Percentiles rank a stretch among this genome's conserved stretches.
Conservation (phyloP, 2,888 invertebrate species). For the Cerceris rybyensis region DNA sequence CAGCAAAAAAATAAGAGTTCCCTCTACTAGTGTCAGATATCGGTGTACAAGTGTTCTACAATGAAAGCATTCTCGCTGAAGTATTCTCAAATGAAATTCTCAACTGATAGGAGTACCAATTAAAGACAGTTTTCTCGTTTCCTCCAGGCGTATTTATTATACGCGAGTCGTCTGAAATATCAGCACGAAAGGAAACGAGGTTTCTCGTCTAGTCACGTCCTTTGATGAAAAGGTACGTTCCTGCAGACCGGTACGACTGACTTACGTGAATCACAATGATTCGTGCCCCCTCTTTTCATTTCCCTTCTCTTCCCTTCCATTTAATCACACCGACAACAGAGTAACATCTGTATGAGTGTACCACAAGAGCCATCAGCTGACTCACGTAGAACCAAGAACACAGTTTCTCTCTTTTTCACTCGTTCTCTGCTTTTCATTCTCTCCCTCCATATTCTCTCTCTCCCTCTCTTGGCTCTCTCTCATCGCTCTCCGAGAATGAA, state of each 20-base stretch:
- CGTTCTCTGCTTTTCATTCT: background rate
- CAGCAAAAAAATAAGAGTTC: no score
- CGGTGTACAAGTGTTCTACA: background rate
- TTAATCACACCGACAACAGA: constrained; percentile 25
- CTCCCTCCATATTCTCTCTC: constrained; percentile 4
- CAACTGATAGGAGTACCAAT: constrained; percentile 23
- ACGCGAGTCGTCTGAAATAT: background rate
- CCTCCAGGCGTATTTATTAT: constrained; percentile 13
- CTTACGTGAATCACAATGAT: constrained; percentile 48
- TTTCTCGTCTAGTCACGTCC: constrained; percentile 19
- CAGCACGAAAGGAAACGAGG: constrained; percentile 13
- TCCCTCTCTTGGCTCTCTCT: constrained; percentile 12
- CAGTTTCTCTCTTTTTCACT: background rate
- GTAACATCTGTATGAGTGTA: constrained; percentile 36
- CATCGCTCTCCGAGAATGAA: constrained; percentile 34
- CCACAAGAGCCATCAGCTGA: constrained; percentile 63
- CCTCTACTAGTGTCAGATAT: no score
- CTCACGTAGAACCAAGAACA: constrained; percentile 59
- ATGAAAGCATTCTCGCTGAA: background rate
- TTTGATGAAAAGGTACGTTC: background rate
- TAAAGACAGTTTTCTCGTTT: constrained; percentile 36
- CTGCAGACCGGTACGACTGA: background rate
- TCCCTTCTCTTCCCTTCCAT: constrained; percentile 5
- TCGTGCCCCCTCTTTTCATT: constrained; percentile 4
- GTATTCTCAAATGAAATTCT: constrained; percentile 9